These are phyloP conservation scores for Ia io DNA, from an alignment of 2,113 vertebrate species.

Conservation along the genomic window DNA sequence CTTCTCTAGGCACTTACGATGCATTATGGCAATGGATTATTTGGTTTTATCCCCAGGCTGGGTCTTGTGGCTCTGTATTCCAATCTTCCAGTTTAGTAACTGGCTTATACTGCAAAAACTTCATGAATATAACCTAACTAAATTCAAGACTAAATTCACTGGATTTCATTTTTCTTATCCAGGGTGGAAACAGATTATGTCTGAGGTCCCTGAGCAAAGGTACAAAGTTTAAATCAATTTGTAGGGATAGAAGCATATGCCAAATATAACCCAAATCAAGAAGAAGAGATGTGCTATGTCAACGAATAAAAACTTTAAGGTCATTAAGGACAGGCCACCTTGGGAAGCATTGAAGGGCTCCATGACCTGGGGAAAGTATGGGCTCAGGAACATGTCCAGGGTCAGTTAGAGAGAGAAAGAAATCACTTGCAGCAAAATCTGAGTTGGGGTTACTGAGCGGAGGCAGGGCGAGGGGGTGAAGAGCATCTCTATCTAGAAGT, in stretches of 20 bases:
- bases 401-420: neutral
- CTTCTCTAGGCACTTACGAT: neutral
- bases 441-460: neutral
- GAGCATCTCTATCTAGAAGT: neutral
- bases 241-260: neutral
- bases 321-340: neutral
- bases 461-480: neutral
- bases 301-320: neutral
- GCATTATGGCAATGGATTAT: neutral
- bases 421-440: neutral
- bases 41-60: neutral
- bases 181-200: neutral
- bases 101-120: neutral
- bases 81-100: neutral
- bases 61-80: neutral
- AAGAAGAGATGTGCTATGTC: neutral
- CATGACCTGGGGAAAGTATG: neutral
- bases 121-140: neutral
- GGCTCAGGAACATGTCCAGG: neutral
- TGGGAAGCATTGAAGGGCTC: neutral
- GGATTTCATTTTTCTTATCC: neutral
- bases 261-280: neutral
- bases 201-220: neutral
- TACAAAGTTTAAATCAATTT: constrained; percentile 30
- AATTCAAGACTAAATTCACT: constrained; percentile 33